Base-by-base conservation (phyloP, 2,113 vertebrate genomes). In the Chaetodon trifascialis region DNA sequence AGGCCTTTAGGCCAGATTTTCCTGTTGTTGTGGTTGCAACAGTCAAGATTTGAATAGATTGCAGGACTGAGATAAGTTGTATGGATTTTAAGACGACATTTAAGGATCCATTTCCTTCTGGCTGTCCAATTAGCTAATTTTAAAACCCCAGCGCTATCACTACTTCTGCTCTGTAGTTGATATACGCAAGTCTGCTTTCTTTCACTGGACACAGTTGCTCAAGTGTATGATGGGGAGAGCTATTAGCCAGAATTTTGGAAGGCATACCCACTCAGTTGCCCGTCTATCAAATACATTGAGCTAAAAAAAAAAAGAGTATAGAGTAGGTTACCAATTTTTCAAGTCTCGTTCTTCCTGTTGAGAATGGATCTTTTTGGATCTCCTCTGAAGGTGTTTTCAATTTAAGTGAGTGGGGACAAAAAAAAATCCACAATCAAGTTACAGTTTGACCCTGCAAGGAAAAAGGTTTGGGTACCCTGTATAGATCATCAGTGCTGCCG, bases 1-100 rank as follows among this genome's bases (percentile, higher is more conserved):
- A n/a, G 12, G 58, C 66, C 67, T 75, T 51, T 38, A 60, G 6
- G 64, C 51, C 56, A 68, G 63, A 67, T 75, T 75, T 68, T 58
- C 38, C 23, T 42, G 64, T 46, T 55, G 63, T 78, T 71, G 46
- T 59, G n/a, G 55, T 56, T 68, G 36, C 30, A 67, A 44, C n/a
- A 60, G 42, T 36, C 2, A 38, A 51, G 38, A 42, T 38, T 49
- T 63, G 49, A 63, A 72, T 59, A 63, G 0, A 72, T 25, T 49
- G 86, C 10, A 70, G 16, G n/a, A n/a, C n/a, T 60, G 36, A 40
- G 47, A 34, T 21, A 11, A 63, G 47, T 54, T 68, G 5, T 62
- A 52, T 47, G 47, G 70, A 84, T 51, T 58, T 34, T 21, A 59
- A 34, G 19, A 42, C 16, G 47, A 30, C 60, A 49, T 23, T 54